These are phyloP conservation scores for Meteorus sp. DNA, from an alignment of 1,140 invertebrate species.

Conservation along the genomic window DNA sequence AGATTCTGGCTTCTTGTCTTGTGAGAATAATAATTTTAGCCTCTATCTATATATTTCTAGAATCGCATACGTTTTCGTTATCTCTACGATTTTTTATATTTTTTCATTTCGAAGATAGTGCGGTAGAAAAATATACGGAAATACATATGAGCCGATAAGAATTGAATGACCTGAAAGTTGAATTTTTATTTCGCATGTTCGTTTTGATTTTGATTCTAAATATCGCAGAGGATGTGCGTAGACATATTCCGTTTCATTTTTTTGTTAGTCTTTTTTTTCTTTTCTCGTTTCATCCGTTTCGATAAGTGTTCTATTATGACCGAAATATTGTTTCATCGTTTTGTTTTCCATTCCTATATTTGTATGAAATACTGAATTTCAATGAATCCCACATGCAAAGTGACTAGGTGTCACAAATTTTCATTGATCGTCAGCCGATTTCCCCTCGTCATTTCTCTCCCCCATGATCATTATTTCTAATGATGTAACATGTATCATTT, in stretches of 20 bases:
- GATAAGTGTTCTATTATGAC: too few species aligned
- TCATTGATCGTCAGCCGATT: too few species aligned
- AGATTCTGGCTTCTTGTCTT: conserved; percentile 31
- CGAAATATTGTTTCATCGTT: too few species aligned
- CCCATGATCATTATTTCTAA: too few species aligned
- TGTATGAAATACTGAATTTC: too few species aligned
- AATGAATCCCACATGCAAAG: too few species aligned
- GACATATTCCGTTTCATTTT: background rate
- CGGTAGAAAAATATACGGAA: conserved; percentile 44
- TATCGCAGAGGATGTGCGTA: conserved; percentile 10
- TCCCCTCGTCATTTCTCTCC: background rate
- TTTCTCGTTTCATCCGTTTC: conserved; percentile 3
- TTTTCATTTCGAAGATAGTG: conserved; percentile 27
- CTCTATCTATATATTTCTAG: too few species aligned
- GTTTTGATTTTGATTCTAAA: conserved; percentile 5
- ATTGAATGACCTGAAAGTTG: conserved; percentile 36
- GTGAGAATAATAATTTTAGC: too few species aligned
- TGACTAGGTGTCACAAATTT: too few species aligned
- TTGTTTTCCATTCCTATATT: too few species aligned
- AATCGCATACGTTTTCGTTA: too few species aligned
- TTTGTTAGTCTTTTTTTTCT: conserved; percentile 5
- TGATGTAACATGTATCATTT: too few species aligned
- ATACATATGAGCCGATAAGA: conserved; percentile 31
- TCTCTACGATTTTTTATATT: conserved; percentile 18
- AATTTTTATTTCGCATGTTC: conserved; percentile 11